phyloP scores from a whole-genome alignment of 30 jellyfish, hydroid and myxozoan species.

The Clytia hemisphaerica region DNA sequence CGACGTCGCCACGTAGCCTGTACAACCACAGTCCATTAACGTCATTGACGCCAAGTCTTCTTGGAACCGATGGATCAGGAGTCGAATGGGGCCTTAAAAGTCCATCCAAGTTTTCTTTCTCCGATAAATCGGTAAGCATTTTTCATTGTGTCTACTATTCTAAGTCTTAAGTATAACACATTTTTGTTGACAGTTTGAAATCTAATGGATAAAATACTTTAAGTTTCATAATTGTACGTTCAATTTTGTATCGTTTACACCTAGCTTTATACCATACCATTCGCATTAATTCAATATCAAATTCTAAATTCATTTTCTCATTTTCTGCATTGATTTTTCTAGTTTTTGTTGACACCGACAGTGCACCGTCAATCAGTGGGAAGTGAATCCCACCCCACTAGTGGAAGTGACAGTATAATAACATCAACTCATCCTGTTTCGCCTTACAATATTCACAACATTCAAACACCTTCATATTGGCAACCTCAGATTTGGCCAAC shows the following conservation, averaged over 20 bases:
- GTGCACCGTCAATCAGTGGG: too few species aligned
- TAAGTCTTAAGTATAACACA: background rate
- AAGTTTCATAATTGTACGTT: background rate
- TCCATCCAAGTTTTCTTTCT: constrained; percentile 67
- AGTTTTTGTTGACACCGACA: constrained; percentile 34
- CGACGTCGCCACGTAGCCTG: constrained; percentile 93
- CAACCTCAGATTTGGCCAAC: constrained; percentile 96
- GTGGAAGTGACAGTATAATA: too few species aligned
- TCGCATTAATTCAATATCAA: too few species aligned
- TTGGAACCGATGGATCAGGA: constrained; percentile 65
- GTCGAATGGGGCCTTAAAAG: constrained; percentile 82
- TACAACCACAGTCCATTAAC: constrained; percentile 88
- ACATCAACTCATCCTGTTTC: constrained; percentile 73
- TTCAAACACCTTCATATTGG: constrained; percentile 93
- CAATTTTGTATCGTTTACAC: too few species aligned
- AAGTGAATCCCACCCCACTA: too few species aligned
- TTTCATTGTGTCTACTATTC: background rate
- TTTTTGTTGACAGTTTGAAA: background rate
- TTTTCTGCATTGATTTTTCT: too few species aligned
- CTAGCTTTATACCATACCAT: too few species aligned
- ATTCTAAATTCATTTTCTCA: too few species aligned
- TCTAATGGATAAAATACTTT: background rate
- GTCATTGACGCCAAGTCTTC: constrained; percentile 79
- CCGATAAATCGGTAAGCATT: constrained; percentile 74
- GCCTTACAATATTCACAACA: constrained; percentile 85